Conservation (phyloP, 2,888 invertebrate genomes). For the Eurytoma adleriae region DNA sequence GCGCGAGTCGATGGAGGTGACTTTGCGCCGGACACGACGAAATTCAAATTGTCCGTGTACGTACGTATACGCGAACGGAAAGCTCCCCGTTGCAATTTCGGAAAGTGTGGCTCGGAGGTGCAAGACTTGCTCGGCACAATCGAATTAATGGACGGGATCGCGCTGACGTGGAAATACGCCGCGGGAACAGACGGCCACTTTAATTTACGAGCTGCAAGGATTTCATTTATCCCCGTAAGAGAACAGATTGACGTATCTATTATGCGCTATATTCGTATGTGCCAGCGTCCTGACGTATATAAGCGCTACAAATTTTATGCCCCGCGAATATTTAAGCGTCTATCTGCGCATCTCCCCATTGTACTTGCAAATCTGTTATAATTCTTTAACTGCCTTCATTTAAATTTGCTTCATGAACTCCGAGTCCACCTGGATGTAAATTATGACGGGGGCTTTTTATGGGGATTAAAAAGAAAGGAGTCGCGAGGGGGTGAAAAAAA, state of each 20-base stretch:
- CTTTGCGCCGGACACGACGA: neutral
- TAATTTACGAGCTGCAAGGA: neutral
- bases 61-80: neutral
- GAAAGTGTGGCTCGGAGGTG: neutral
- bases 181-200: neutral
- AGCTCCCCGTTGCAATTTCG: neutral
- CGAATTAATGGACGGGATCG: constrained; percentile 4
- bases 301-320: too few species aligned
- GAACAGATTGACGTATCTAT: too few species aligned
- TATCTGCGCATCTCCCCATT: too few species aligned
- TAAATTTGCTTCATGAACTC: too few species aligned
- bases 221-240: neutral
- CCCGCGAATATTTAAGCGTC: too few species aligned
- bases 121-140: neutral
- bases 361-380: too few species aligned
- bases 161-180: neutral
- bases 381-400: too few species aligned
- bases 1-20: neutral
- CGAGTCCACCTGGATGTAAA: too few species aligned
- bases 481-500: neutral
- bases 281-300: too few species aligned
- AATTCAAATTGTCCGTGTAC: neutral
- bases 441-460: too few species aligned
- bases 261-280: too few species aligned
- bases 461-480: too few species aligned